Conservation (phyloP, 1,140 invertebrate genomes). For the Branchinecta lynchi region DNA sequence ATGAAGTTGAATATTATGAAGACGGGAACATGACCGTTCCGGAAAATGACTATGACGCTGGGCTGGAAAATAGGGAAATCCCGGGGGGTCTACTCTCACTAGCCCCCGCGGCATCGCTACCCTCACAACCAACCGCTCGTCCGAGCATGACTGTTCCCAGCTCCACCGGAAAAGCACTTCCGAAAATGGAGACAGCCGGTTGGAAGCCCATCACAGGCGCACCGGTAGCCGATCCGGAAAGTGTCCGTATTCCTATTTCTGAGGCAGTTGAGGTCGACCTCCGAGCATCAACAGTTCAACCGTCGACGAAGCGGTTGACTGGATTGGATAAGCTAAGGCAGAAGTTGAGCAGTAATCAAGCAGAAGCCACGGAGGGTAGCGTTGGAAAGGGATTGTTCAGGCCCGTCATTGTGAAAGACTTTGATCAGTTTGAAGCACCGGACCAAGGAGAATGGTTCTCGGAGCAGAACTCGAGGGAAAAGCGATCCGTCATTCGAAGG, state of each 20-base stretch:
- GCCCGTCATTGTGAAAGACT: too few relatives aligned
- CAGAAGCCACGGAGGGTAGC: neutral
- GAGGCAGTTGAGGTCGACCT: neutral
- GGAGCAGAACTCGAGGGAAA: too few relatives aligned
- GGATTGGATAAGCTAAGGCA: neutral
- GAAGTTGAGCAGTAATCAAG: neutral
- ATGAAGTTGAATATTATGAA: too few relatives aligned
- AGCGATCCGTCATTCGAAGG: too few relatives aligned
- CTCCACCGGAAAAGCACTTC: neutral
- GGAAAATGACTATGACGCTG: too few relatives aligned
- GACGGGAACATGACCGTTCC: too few relatives aligned
- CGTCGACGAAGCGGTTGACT: neutral
- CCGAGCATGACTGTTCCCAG: neutral
- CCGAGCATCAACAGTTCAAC: neutral
- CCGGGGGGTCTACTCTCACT: neutral
- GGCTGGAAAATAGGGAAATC: too few relatives aligned
- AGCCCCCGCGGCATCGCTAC: neutral
- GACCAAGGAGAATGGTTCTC: too few relatives aligned
- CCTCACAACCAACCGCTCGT: neutral
- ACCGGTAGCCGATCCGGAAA: neutral
- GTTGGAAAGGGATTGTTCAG: too few relatives aligned
- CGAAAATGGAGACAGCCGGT: neutral
- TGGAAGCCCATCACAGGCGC: neutral
- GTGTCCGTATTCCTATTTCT: neutral
- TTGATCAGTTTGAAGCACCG: too few relatives aligned